Base-by-base conservation (phyloP, 2,113 vertebrate genomes). In the Anarrhichthys ocellatus region DNA sequence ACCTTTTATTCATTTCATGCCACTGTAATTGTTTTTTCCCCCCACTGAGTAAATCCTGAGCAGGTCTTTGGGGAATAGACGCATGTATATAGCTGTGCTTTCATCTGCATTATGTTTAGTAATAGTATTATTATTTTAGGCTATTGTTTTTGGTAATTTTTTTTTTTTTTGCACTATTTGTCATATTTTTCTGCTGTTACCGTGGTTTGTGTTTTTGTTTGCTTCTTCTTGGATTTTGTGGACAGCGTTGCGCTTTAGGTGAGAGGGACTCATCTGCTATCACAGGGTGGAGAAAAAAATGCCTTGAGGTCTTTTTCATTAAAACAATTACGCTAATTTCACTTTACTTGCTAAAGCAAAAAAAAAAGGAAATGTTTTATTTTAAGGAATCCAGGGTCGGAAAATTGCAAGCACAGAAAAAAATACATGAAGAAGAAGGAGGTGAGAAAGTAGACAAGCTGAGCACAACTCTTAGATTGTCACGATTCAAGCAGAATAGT, bases 241-340 rank as follows among this genome's bases (percentile, higher is more conserved):
- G 78, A 87, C 78, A 73, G 61, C 34, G 75, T 71, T 73, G 50
- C 3, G 70, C 88, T 88, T 64, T n/a, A 89, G 76, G 83, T 93
- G 77, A 81, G 79, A 69, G 27, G 63, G 83, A 87, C 83, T 91
- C 91, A 87, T 88, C 85, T 88, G 83, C 78, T 75, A 73, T 88
- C 80, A 72, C 81, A 81, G 3, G 65, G 62, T 27, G 71, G 75
- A 76, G 78, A 71, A 61, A 88, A 88, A 87, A 77, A 70, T 5
- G 83, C 90, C 87, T 59, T 10, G n/a, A 80, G 87, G 89, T 61
- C 71, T 87, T 88, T 88, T 91, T 87, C 90, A 93, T 95, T 91
- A 92, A 93, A 91, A 92, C 87, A 92, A 91, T 94, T 91, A 93
- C 67, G 32, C 78, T 91, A 91, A 93, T 93, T 91, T 89, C 64